phyloP scores from a whole-genome alignment of 2,888 invertebrate genomes.

The Salticus scenicus region DNA sequence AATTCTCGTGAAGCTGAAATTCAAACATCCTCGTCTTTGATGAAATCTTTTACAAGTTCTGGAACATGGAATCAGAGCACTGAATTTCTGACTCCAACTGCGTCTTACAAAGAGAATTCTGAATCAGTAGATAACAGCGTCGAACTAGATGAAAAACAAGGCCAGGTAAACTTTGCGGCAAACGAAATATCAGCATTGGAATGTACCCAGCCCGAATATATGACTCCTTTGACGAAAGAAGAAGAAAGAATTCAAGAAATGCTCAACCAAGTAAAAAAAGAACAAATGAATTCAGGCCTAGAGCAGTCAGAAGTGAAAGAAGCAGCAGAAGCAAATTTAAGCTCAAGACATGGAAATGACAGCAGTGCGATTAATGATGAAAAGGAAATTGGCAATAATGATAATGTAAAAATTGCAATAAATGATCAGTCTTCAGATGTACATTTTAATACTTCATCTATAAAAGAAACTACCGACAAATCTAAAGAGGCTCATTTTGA shows the following conservation, averaged over 20 bases:
- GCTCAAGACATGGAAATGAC: too few species aligned
- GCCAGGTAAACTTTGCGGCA: not conserved
- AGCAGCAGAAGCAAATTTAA: not conserved
- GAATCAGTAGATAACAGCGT: conserved; percentile 13
- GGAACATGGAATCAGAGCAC: conserved; percentile 41
- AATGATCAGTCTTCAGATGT: too few species aligned
- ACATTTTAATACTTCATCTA: too few species aligned
- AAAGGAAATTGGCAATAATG: too few species aligned
- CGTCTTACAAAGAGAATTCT: conserved; percentile 39
- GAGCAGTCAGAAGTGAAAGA: not conserved
- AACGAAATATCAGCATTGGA: not conserved
- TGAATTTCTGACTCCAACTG: conserved; percentile 50
- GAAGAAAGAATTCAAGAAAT: not conserved
- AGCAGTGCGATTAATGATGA: too few species aligned
- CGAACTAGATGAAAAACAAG: not conserved
- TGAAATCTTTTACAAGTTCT: conserved; percentile 56
- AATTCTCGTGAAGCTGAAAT: conserved; percentile 26
- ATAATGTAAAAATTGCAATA: too few species aligned
- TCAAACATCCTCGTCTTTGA: conserved; percentile 22
- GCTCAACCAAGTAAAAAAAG: not conserved
- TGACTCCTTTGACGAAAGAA: not conserved
- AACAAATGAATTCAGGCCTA: not conserved
- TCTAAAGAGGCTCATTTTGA: too few species aligned
- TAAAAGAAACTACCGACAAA: too few species aligned
- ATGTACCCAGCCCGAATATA: not conserved